Percentiles rank a stretch among this genome's conserved stretches.
These are phyloP conservation scores for Drosophila atripex DNA, from an alignment of 2,888 invertebrate genomes.

Conservation along the genomic window DNA sequence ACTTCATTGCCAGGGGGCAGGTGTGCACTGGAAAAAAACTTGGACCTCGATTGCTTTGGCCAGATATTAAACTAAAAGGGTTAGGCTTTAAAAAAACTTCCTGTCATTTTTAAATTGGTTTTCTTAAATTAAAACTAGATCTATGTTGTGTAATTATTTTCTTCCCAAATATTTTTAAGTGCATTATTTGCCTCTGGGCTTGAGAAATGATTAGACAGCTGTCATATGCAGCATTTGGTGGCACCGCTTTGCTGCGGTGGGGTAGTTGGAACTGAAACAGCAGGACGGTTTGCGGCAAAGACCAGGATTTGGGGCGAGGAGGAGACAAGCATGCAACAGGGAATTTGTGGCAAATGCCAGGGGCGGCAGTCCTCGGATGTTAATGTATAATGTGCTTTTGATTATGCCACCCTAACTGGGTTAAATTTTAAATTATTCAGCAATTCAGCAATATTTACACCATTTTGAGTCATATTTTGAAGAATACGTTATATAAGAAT, in stretches of 20 bases:
- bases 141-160: neutral
- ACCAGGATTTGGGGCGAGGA: neutral
- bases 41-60: neutral
- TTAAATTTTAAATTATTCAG: constrained; percentile 11
- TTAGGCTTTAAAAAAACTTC: no score
- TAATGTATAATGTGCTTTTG: constrained; percentile 31
- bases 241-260: constrained; percentile 8
- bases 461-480: neutral
- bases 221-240: constrained; percentile 44
- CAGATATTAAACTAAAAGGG: neutral
- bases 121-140: no score
- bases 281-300: neutral
- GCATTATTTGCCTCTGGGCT: constrained; percentile 14
- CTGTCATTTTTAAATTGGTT: neutral
- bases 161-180: neutral
- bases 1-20: constrained; percentile 37
- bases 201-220: constrained; percentile 46
- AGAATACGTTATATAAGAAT: no score
- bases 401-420: constrained; percentile 37
- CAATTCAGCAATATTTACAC: neutral
- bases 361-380: neutral
- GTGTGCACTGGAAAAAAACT: neutral
- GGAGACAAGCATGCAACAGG: constrained; percentile 16
- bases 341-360: constrained; percentile 17
- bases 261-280: neutral